Evolutionary conservation across 2,888 invertebrate genomes (phyloP).

Genomic region (Pherbina coryleti): DNA sequence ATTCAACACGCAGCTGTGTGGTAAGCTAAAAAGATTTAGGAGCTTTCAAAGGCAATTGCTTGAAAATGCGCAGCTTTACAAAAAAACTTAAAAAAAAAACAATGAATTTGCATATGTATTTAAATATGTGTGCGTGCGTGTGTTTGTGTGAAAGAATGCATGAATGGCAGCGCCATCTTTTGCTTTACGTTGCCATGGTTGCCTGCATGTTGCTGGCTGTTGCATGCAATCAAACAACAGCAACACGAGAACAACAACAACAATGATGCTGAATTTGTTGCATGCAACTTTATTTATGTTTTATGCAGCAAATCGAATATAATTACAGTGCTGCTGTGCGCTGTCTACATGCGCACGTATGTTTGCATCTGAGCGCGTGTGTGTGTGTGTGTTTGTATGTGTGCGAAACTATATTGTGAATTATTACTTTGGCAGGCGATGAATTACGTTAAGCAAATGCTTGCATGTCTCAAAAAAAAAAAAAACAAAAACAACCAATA

Average conservation of each 20-base stretch:
- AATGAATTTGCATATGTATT: conserved; percentile 25
- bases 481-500: background rate
- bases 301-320: conserved; percentile 51
- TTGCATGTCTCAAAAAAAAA: background rate
- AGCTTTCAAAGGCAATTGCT: conserved; percentile 21
- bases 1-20: conserved; percentile 16
- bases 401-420: conserved; percentile 14
- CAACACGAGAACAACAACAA: conserved; percentile 44
- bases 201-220: conserved; percentile 8
- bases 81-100: conserved; percentile 5
- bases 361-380: background rate
- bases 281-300: conserved; percentile 44
- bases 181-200: conserved; percentile 5
- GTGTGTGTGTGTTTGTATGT: background rate
- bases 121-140: background rate
- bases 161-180: conserved; percentile 31
- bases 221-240: conserved; percentile 23
- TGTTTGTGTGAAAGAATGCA: background rate
- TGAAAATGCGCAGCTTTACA: conserved; percentile 4
- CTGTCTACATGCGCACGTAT: background rate
- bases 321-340: conserved; percentile 41
- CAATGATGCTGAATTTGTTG: conserved; percentile 21
- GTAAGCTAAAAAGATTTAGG: conserved; percentile 20
- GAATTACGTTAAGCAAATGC: conserved; percentile 17
- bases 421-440: conserved; percentile 28